Evolutionary conservation across 1,140 invertebrate genomes (phyloP), one percentile per base, ranked within the genome.

Genomic region (Drosophila littoralis): DNA sequence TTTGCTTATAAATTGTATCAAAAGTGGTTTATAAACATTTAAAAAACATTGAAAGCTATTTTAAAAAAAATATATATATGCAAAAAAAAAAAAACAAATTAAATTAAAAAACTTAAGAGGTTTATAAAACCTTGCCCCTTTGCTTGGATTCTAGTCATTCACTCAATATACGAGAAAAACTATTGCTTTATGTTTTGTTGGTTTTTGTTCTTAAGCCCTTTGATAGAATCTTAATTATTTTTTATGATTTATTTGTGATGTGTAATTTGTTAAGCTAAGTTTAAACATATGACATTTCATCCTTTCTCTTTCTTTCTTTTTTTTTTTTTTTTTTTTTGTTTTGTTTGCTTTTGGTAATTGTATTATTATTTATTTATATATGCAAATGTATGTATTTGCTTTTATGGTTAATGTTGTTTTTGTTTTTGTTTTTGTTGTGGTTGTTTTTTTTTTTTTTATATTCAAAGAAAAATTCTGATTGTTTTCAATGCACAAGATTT

Each of bases 401-500:
- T 74, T 48, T 35, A 17, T 8, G 57, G 43, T n/a, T 59, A 59
- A 35, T 35, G 42, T 36, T 72, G 15, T 50, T 77, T 50, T 67
- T 61, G 67, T 79, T 81, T 43, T 64, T 46, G 10, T 57, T 63
- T 48, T 75, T 59, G 60, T 63, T 46, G 13, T 66, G 50, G 38
- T 40, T 54, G 52, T 66, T 2, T 13, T 73, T 6, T 55, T 43
- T 43, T 65, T 52, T 75, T 57, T 84, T 89, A 89, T 89, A 89
- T 89, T 89, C 84, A 89, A 89, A 89, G 84, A 90, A 90, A 88
- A 90, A 90, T 90, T 90, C 88, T 90, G 88, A 90, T 90, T 90
- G 79, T 90, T 80, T 89, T 79, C 85, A 91, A 90, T 91, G 86
- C 90, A 91, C 90, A 91, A 90, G 86, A 91, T 91, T 91, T 91